These are phyloP conservation scores for Sacculina carcini DNA, from an alignment of 2,888 invertebrate genomes.

Conservation along the genomic window DNA sequence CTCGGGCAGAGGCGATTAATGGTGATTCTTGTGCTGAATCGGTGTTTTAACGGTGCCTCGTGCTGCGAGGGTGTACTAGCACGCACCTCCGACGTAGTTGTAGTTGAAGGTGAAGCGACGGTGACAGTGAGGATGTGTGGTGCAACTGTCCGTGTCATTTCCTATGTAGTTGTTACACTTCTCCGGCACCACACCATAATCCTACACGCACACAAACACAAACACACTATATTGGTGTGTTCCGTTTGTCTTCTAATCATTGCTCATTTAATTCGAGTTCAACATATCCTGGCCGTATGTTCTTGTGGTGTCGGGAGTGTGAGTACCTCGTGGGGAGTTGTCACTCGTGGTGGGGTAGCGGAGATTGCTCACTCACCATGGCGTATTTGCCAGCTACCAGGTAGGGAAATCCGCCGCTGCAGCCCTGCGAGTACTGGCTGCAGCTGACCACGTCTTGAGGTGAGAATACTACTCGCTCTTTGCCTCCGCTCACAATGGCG, in stretches of 20 bases:
- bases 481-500: conserved; percentile 23
- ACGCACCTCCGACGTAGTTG: conserved; percentile 23
- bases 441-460: conserved; percentile 26
- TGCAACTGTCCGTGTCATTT: conserved; percentile 17
- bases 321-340: too few relatives aligned
- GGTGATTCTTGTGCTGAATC: too few relatives aligned
- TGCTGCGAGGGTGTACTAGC: too few relatives aligned
- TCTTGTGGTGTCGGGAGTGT: too few relatives aligned
- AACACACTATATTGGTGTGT: too few relatives aligned
- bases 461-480: conserved; percentile 19
- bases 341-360: too few relatives aligned
- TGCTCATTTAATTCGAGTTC: too few relatives aligned
- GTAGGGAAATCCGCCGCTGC: conserved; percentile 21
- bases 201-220: too few relatives aligned
- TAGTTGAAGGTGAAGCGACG: conserved; percentile 23
- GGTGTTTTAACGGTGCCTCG: too few relatives aligned
- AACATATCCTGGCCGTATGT: too few relatives aligned
- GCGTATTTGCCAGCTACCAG: conserved; percentile 19
- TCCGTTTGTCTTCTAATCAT: too few relatives aligned
- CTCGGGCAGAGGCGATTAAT: too few relatives aligned
- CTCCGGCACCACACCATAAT: conserved; percentile 24
- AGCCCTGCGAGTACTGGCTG: conserved; percentile 24
- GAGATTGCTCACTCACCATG: background rate
- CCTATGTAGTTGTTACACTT: conserved; percentile 24
- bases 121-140: conserved; percentile 16